Evolutionary conservation across 1,140 invertebrate genomes (phyloP), one percentile per base, ranked within the genome.

Genomic region (Musca domestica): DNA sequence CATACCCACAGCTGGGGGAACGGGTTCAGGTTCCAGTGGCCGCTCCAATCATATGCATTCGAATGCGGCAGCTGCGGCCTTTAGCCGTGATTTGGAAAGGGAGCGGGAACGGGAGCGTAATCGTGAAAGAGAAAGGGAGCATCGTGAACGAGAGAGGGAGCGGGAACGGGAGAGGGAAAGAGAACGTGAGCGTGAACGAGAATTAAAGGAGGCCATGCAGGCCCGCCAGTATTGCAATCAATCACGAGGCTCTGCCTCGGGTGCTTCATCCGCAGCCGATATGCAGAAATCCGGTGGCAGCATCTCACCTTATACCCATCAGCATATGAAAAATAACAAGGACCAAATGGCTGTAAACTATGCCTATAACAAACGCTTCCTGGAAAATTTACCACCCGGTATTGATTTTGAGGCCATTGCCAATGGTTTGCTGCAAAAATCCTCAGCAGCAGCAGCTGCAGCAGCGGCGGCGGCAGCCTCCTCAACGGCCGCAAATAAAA

Each of bases 381-480:
- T 78, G 25, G 78, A 80, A 23, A 75, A 72, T 54, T 64, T 80
- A n/a, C 76, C 78, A 14, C 73, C 78, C 6, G 78, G 78, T 69
- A 78, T 80, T 3, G 78, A 80, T 22, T 76, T 80, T 27, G 78
- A 80, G 68, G 76, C 78, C 2, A 77, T 78, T 69, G 78, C 78
- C 34, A 80, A 77, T 54, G 76, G 76, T 0, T 56, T 80, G 71
- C 74, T 80, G 7, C 78, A 80, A 56, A 80, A 80, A 61, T 80
- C 78, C 27, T 41, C 34, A 10, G 34, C 27, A 30, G 27, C 27
- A 30, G 27, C 34, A 10, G 34, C 34, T 41, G 34, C 27, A 30
- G 27, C 27, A 30, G 27, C 34, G 34, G 34, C 34, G 34, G 34
- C 34, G 4, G 34, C 34, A 7, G 34, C 34, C 2, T 5, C 34